phyloP scores from a whole-genome alignment of 2,797 vertebrate genomes.

The Pampus argenteus region DNA sequence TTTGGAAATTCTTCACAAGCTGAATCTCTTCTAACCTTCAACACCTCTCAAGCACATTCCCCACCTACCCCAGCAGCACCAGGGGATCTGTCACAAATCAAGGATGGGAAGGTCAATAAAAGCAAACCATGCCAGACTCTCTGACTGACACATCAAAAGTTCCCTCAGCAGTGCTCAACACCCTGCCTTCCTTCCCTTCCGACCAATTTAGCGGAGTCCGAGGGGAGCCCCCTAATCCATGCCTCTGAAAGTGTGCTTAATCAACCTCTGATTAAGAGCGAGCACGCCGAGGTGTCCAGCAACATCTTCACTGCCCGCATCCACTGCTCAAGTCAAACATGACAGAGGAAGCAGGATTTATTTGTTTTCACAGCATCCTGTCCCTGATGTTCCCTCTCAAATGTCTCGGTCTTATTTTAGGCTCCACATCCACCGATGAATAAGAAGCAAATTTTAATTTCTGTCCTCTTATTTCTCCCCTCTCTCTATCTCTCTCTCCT shows the following conservation, averaged over 20 bases:
- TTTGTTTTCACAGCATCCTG: constrained; percentile 38
- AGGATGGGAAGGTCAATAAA: constrained; percentile 69
- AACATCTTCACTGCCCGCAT: constrained; percentile 37
- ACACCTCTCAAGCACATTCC: constrained; percentile 25
- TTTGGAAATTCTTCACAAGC: constrained; percentile 72
- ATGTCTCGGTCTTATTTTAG: constrained; percentile 28
- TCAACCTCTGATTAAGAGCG: constrained; percentile 76
- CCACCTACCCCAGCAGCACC: constrained; percentile 58
- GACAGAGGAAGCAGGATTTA: constrained; percentile 53
- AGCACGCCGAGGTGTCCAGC: constrained; percentile 68
- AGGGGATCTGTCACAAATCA: constrained; percentile 79
- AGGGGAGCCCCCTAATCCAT: constrained; percentile 79
- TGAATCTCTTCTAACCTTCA: constrained; percentile 59
- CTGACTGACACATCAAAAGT: constrained; percentile 71
- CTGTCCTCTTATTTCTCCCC: constrained; percentile 9
- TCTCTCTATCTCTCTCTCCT: constrained; percentile 8
- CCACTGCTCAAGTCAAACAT: constrained; percentile 47
- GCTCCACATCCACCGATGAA: constrained; percentile 49
- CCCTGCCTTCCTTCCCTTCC: constrained; percentile 74
- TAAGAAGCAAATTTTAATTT: constrained; percentile 67
- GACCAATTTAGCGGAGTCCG: constrained; percentile 70
- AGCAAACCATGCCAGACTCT: constrained; percentile 65
- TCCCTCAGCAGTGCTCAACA: constrained; percentile 57
- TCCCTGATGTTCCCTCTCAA: constrained; percentile 24
- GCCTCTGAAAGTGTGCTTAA: constrained; percentile 70